Evolutionary conservation across 92 coral and sea anemone genomes (phyloP), one percentile per base, ranked within the genome.

Genomic region (Plumapathes pennacea): DNA sequence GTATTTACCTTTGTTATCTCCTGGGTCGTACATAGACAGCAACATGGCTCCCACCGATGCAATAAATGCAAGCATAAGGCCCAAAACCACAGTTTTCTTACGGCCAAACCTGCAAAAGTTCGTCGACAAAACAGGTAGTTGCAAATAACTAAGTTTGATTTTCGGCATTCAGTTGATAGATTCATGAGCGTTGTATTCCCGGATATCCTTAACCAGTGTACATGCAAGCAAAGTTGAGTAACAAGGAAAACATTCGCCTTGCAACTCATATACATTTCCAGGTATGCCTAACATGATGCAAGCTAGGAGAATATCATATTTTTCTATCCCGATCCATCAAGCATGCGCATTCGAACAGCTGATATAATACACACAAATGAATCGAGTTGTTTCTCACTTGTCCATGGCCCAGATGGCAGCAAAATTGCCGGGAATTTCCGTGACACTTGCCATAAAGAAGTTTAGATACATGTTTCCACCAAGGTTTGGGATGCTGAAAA

Each of bases 11-110:
- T 54, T 56, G 54, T 74, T 67, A 0, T 36, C 20, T 0, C 82
- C 82, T 2, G 75, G 75, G 64, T 74, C 82, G 23, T 46, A 74
- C 75, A 65, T 74, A 11, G 82, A 64, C 17, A 31, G 57, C 25
- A 74, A 51, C 15, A 81, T 83, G 14, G 88, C 59, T 1, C 82
- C 82, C 10, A 47, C 27, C 2, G 88, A 67, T 62, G 88, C 83
- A 2, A 75, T 13, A 20, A 78, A 65, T 18, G 88, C 83, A 2
- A 81, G 13, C 25, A 81, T 23, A 66, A 81, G 27, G 28, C 67
- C 69, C 40, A 33, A 54, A 25, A 75, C 88, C 15, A 81, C 52
- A 1, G 88, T 32, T 46, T 50, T 81, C 18, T 77, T 68, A 24
- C 83, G 83, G 3, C 88, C 88, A 61, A 74, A 81, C 55, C 84